phyloP scores from a whole-genome alignment of 2,113 vertebrate species.

The Paramisgurnus dabryanus region DNA sequence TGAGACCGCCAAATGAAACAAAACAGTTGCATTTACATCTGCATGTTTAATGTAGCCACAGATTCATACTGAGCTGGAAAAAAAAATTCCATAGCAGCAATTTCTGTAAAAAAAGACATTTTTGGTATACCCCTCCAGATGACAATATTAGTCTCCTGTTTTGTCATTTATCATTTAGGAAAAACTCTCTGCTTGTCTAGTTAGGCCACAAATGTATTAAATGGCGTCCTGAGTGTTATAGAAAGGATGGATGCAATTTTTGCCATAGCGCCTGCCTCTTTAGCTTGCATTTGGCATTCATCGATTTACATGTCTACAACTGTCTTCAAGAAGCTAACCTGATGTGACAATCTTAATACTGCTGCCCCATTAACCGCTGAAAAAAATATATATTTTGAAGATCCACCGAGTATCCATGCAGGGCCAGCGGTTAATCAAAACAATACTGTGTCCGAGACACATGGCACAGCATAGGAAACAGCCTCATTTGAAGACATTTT shows the following conservation, averaged over 20 bases:
- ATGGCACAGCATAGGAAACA: constrained; percentile 37
- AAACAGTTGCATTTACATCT: constrained; percentile 23
- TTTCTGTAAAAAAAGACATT: constrained; percentile 9
- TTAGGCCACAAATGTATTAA: constrained; percentile 63
- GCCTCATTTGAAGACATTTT: constrained; percentile 65
- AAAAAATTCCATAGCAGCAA: constrained; percentile 4
- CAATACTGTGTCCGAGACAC: constrained; percentile 39
- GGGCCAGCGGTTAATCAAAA: constrained; percentile 32
- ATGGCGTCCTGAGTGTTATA: constrained; percentile 60
- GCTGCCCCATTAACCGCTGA: constrained; percentile 34
- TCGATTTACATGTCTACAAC: constrained; percentile 53
- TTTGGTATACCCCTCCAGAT: constrained; percentile 53
- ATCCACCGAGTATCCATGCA: constrained; percentile 14
- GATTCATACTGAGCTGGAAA: not conserved
- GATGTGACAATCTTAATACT: constrained; percentile 55
- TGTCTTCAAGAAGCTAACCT: constrained; percentile 43
- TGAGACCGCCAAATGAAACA: not conserved
- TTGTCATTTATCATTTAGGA: constrained; percentile 70
- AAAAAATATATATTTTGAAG: constrained; percentile 30
- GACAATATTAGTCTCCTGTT: constrained; percentile 60
- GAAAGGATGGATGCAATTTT: constrained; percentile 62
- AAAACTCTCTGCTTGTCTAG: constrained; percentile 53
- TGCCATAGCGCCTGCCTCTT: constrained; percentile 1
- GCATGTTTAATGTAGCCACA: constrained; percentile 19
- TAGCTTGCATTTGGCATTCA: constrained; percentile 38